These are phyloP conservation scores for Erebia ligea DNA, from an alignment of 2,888 invertebrate genomes.

Conservation along the genomic window DNA sequence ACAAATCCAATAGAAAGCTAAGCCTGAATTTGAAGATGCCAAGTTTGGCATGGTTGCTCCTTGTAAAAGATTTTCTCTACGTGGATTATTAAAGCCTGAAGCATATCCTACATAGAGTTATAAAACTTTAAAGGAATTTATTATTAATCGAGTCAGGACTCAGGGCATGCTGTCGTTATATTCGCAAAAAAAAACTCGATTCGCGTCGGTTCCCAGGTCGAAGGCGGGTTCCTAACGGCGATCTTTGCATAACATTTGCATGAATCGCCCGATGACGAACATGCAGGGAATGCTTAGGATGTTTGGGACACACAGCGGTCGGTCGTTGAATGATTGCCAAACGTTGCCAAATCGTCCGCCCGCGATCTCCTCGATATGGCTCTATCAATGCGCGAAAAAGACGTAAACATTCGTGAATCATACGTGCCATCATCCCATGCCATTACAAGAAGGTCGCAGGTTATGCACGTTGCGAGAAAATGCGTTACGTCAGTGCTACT, in stretches of 20 bases:
- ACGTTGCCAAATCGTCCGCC: constrained; percentile 60
- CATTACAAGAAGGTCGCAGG: constrained; percentile 71
- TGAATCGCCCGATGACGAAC: constrained; percentile 70
- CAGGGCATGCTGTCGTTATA: constrained; percentile 2
- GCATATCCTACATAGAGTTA: neutral
- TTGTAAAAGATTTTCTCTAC: neutral
- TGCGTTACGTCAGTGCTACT: neutral
- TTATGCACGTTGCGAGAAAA: constrained; percentile 47
- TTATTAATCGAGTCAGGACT: neutral
- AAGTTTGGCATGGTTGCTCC: neutral
- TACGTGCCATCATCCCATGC: constrained; percentile 47
- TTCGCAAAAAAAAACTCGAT: constrained; percentile 27
- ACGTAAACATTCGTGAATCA: constrained; percentile 64
- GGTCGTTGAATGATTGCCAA: constrained; percentile 69
- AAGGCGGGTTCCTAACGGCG: constrained; percentile 57
- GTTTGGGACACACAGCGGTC: constrained; percentile 54
- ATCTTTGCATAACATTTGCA: constrained; percentile 66
- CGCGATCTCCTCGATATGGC: constrained; percentile 50
- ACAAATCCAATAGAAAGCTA: no score
- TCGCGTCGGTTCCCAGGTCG: constrained; percentile 37
- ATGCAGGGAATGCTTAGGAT: constrained; percentile 55
- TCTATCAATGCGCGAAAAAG: constrained; percentile 53
- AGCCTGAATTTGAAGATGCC: no score
- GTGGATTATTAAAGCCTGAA: neutral
- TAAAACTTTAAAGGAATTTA: constrained; percentile 4